phyloP scores from a whole-genome alignment of 2,888 invertebrate genomes.

The Drosophila nr. fundita region DNA sequence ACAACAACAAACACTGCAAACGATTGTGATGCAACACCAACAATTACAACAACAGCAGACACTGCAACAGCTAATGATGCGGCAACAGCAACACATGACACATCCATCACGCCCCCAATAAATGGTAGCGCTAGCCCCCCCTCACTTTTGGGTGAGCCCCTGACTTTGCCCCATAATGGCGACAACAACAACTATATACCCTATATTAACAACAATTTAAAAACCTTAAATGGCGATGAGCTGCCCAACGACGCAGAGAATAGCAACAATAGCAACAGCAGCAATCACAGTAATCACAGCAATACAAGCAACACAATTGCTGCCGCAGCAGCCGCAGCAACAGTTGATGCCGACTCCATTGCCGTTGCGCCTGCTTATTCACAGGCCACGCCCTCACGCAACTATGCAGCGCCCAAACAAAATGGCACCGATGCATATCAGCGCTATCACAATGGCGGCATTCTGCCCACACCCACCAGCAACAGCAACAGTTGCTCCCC shows the following conservation, averaged over 20 bases:
- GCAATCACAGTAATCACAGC: slow-evolving; percentile 25
- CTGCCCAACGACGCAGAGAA: slow-evolving; percentile 39
- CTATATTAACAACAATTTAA: slow-evolving; percentile 68
- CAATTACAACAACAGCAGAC: slow-evolving; percentile 60
- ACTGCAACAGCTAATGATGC: slow-evolving; percentile 49
- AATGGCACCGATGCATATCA: slow-evolving; percentile 57
- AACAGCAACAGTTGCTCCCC: slow-evolving; percentile 40
- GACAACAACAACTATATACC: slow-evolving; percentile 71
- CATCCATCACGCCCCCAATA: slow-evolving; percentile 43
- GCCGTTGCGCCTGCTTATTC: slow-evolving; percentile 29
- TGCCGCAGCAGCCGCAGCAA: slow-evolving; percentile 1
- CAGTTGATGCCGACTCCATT: slow-evolving; percentile 41
- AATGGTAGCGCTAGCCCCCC: slow-evolving; percentile 53
- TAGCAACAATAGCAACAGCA: slow-evolving; percentile 32
- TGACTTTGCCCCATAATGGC: slow-evolving; percentile 38
- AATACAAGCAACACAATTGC: slow-evolving; percentile 7
- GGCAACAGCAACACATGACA: slow-evolving; percentile 62
- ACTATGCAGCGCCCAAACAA: slow-evolving; percentile 52
- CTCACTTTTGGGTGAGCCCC: slow-evolving; percentile 35
- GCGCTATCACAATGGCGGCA: slow-evolving; percentile 67
- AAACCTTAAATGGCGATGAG: slow-evolving; percentile 54
- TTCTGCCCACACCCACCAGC: slow-evolving; percentile 68
- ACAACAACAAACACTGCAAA: slow-evolving; percentile 41
- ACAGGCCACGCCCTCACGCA: slow-evolving; percentile 34
- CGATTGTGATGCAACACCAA: slow-evolving; percentile 74